Percentiles rank a stretch among this genome's conserved stretches.
Evolutionary conservation across 23 tunicate genomes (phyloP).

Genomic region (Oikopleura albicans): DNA sequence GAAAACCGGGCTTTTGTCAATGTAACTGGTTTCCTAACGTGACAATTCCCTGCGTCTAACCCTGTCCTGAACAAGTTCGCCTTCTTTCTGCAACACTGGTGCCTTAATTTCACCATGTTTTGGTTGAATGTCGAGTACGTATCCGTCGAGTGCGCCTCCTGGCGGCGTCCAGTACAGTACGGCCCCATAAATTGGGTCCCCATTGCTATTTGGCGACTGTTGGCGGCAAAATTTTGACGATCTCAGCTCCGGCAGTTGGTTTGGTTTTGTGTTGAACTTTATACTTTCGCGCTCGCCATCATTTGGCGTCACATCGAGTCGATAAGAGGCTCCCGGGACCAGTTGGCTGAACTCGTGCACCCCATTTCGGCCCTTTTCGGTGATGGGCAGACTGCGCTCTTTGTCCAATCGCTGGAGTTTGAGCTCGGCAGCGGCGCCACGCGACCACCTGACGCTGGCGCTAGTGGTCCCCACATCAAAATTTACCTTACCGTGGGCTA

Average conservation of each 20-base stretch:
- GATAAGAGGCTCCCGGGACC: background rate
- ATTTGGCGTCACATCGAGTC: background rate
- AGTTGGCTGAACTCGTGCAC: background rate
- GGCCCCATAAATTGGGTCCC: background rate
- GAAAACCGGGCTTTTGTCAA: no score
- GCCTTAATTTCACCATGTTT: slow-evolving; percentile 12
- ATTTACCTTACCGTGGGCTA: background rate
- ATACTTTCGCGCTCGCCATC: slow-evolving; percentile 4
- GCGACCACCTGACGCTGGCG: background rate
- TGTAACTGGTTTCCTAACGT: no score
- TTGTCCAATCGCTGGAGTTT: background rate
- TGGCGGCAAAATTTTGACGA: background rate
- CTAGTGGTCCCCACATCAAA: background rate
- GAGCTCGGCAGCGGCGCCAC: background rate
- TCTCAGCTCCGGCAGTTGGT: background rate
- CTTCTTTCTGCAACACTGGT: slow-evolving; percentile 5
- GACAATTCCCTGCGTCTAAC: no score
- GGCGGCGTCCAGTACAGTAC: slow-evolving; percentile 17
- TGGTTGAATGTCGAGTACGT: background rate
- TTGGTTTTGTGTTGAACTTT: slow-evolving; percentile 12
- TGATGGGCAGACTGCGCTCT: background rate
- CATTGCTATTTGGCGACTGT: background rate
- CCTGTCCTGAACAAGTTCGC: background rate
- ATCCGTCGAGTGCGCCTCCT: background rate
- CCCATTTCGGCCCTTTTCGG: background rate